These are phyloP conservation scores for Cylindroiulus punctatus DNA, from an alignment of 2,888 invertebrate genomes.

Conservation along the genomic window DNA sequence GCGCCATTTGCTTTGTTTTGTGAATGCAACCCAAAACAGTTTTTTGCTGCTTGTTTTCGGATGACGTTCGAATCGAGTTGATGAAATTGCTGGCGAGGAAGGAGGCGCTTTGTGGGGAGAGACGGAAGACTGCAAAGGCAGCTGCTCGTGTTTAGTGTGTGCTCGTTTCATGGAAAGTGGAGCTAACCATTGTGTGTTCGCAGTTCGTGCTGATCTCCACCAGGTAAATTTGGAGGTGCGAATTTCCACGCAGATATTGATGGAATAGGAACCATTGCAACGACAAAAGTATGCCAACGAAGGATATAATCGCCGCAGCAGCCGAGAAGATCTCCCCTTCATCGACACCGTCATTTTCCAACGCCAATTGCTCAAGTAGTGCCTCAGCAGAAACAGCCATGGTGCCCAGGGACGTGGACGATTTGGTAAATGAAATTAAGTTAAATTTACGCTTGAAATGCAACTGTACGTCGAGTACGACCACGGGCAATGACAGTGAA, in stretches of 20 bases:
- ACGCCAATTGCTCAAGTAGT: constrained; percentile 60
- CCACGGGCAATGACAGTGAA: background rate
- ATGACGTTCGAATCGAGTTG: constrained; percentile 36
- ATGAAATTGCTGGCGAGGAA: constrained; percentile 31
- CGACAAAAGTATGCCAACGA: background rate
- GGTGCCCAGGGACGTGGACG: constrained; percentile 71
- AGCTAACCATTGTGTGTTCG: background rate
- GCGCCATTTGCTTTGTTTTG: constrained; percentile 49
- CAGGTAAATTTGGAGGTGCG: background rate
- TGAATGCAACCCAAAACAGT: constrained; percentile 13
- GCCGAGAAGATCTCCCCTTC: constrained; percentile 62
- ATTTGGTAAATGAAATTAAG: constrained; percentile 75
- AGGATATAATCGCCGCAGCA: constrained; percentile 54
- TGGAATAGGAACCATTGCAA: background rate
- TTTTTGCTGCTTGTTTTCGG: background rate
- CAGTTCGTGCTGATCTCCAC: background rate
- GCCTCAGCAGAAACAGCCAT: constrained; percentile 65
- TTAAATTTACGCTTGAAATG: constrained; percentile 69
- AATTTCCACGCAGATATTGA: background rate
- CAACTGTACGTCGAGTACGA: background rate
- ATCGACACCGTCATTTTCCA: constrained; percentile 57
- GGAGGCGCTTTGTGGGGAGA: constrained; percentile 2
- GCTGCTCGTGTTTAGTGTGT: background rate
- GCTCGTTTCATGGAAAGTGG: background rate
- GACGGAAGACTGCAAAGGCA: constrained; percentile 14